These are phyloP conservation scores for Teleogryllus occipitalis DNA, from an alignment of 1,140 invertebrate genomes.

Conservation along the genomic window DNA sequence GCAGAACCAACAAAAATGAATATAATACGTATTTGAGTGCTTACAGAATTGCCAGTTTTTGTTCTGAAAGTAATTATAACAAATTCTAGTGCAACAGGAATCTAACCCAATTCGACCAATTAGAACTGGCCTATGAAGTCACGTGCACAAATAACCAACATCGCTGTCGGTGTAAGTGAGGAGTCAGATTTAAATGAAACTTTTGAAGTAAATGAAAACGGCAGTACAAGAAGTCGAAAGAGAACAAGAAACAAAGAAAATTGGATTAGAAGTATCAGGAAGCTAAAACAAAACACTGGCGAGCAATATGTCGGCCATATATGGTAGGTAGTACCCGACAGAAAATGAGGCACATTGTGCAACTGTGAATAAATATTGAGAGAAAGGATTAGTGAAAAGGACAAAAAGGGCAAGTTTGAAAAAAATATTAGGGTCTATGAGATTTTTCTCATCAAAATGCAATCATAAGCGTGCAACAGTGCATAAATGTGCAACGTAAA, in stretches of 20 bases:
- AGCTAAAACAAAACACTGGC: not conserved
- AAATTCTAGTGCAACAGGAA: too few species aligned
- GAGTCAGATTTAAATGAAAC: too few species aligned
- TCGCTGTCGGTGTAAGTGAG: too few species aligned
- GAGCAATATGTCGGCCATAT: not conserved
- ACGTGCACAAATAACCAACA: too few species aligned
- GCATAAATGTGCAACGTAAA: not conserved
- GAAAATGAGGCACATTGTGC: not conserved
- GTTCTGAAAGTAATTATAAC: too few species aligned
- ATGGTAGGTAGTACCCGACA: not conserved
- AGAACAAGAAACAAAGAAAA: not conserved
- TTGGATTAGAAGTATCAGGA: not conserved
- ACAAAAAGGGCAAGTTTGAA: not conserved
- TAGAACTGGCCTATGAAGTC: too few species aligned
- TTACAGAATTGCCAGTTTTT: too few species aligned
- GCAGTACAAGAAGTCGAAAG: not conserved
- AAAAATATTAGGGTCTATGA: not conserved
- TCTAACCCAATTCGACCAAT: too few species aligned
- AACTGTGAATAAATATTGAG: not conserved
- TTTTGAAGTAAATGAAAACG: not conserved
- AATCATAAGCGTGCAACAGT: not conserved
- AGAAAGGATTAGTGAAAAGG: not conserved
- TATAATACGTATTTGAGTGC: too few species aligned
- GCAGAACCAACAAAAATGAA: too few species aligned
- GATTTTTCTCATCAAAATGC: not conserved